Evolutionary conservation across 2,113 vertebrate species (phyloP).

Genomic region (Accipiter virgatus): DNA sequence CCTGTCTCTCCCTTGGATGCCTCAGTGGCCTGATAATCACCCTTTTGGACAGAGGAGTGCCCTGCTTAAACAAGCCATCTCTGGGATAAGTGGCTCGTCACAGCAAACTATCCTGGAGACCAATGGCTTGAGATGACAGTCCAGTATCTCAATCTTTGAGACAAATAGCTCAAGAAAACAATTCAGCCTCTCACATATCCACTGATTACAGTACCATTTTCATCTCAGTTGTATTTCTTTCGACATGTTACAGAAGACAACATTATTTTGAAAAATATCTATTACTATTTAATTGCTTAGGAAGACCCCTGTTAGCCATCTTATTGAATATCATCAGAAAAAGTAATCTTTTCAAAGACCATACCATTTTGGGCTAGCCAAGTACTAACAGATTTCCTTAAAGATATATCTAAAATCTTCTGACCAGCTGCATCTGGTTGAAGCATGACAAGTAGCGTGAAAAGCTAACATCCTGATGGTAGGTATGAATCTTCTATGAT

Average conservation of each 20-base stretch:
- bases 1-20: too few relatives aligned
- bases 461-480: neutral
- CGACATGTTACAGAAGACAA: neutral
- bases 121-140: too few relatives aligned
- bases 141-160: too few relatives aligned
- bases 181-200: neutral
- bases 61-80: too few relatives aligned
- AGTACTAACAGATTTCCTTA: neutral
- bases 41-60: too few relatives aligned
- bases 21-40: too few relatives aligned
- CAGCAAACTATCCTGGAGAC: too few relatives aligned
- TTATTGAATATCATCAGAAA: neutral
- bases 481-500: neutral
- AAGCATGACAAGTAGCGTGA: neutral
- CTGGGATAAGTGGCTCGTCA: too few relatives aligned
- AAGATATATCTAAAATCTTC: neutral
- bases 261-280: neutral
- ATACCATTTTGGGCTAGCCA: neutral
- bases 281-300: neutral
- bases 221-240: neutral
- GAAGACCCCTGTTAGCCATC: neutral
- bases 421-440: neutral
- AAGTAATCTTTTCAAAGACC: neutral
- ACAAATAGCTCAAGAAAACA: too few relatives aligned
- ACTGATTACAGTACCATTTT: neutral